These are phyloP conservation scores for Cydia amplana DNA, from an alignment of 1,140 invertebrate species.

Conservation along the genomic window DNA sequence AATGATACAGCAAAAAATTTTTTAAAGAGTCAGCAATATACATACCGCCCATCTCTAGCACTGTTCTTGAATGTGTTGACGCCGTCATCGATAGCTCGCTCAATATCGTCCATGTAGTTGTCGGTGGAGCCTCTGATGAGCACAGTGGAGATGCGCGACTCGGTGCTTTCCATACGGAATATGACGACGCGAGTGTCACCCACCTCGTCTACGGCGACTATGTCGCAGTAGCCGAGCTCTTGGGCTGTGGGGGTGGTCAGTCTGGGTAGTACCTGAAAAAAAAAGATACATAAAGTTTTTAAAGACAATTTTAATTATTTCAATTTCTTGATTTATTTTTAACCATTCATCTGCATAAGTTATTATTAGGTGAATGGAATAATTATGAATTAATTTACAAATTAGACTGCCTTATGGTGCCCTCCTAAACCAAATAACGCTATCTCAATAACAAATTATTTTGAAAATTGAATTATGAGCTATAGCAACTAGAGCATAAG, in stretches of 20 bases:
- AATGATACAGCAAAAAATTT: no score
- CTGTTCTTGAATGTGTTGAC: conserved; percentile 98
- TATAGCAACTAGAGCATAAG: no score
- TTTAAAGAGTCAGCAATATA: background rate
- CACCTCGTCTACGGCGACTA: conserved; percentile 96
- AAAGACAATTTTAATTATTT: no score
- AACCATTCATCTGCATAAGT: no score
- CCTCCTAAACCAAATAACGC: no score
- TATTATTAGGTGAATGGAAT: no score
- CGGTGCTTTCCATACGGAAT: conserved; percentile 89
- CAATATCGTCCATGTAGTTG: conserved; percentile 99
- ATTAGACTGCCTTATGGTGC: no score
- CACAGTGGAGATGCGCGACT: conserved; percentile 95
- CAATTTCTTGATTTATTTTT: no score
- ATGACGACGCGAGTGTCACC: conserved; percentile 96
- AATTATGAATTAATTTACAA: no score
- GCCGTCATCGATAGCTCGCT: conserved; percentile 98
- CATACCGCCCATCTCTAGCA: conserved; percentile 81
- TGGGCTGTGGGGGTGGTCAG: conserved; percentile 90
- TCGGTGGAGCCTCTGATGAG: conserved; percentile 98
- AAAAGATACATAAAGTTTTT: background rate
- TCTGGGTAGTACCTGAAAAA: conserved; percentile 79
- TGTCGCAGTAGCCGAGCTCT: conserved; percentile 96
- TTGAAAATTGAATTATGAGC: no score
- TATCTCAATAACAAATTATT: no score